Base-by-base conservation (phyloP, 2,888 invertebrate genomes). In the Caradrina clavipalpis region DNA sequence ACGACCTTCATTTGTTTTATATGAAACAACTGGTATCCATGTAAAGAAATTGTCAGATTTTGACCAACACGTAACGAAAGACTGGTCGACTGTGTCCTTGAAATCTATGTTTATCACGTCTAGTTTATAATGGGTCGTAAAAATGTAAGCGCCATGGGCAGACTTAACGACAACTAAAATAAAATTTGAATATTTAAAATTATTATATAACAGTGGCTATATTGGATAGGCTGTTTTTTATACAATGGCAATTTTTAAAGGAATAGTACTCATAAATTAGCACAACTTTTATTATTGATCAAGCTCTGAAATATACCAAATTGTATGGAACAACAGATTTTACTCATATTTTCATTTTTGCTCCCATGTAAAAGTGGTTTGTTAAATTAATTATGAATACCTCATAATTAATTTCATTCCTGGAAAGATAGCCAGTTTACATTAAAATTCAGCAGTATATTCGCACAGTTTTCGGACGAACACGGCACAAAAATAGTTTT, bases 1-100 rank as follows among this genome's bases (percentile, higher is more conserved):
- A 45, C 59, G 83, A 75, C 89, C 90, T 88, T 89, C 73, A 57
- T 69, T 50, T 26, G 17, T 65, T 66, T 69, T 72, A 50, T 66
- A 60, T 35, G 39, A 67, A 69, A 64, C 63, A 10, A 42, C 26
- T 6, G 22, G 11, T 42, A 13, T 57, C 13, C 19, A 54, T n/a
- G n/a, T 54, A 53, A 61, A 63, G 54, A 74, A 79, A 74, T 79
- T 68, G n/a, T 1, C 60, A 42, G 47, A 72, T 47, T 64, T 45
- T 49, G 31, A 47, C 62, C 39, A 31, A 10, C 19, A 57, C 10
- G 22, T 7, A 22, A 31, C 26, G 19, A 42, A 59, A n/a, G 15
- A 58, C 17, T 45, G 15, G 35, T 53, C 45, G 13, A 31, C 11
- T 8, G 7, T 19, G 68, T 45, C 76, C 58, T 73, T 76, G 49